A percentile compares a stretch with the other conserved stretches of the same genome.
Evolutionary conservation across 2,888 invertebrate species (phyloP).

Genomic region (Julus scanicus): DNA sequence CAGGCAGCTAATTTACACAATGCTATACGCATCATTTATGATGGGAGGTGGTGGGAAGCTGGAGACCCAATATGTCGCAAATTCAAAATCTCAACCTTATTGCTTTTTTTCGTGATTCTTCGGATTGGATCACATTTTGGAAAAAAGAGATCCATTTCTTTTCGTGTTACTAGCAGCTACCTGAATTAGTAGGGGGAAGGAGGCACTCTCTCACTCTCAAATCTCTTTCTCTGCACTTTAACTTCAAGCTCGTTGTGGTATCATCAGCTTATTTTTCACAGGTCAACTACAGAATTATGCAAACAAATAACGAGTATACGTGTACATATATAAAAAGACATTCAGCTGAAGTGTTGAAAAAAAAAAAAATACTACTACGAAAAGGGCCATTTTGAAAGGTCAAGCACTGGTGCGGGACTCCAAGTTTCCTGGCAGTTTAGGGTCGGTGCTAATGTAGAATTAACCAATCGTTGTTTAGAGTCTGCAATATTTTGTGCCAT

Average conservation of each 20-base stretch:
- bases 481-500: too few species aligned
- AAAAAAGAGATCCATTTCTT: background rate
- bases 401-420: background rate
- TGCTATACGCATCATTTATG: background rate
- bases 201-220: background rate
- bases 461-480: background rate
- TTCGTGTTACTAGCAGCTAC: background rate
- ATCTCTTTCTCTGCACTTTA: background rate
- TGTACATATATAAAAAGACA: background rate
- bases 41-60: constrained; percentile 3
- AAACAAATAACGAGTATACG: constrained; percentile 9
- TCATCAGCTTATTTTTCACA: background rate
- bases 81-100: background rate
- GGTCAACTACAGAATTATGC: background rate
- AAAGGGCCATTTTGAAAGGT: background rate
- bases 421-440: background rate
- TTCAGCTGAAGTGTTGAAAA: background rate
- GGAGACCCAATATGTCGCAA: constrained; percentile 3
- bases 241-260: background rate
- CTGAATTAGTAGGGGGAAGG: background rate
- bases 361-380: background rate
- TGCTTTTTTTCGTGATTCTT: background rate
- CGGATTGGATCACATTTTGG: background rate
- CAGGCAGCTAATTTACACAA: background rate
- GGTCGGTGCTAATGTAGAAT: background rate